phyloP scores from a whole-genome alignment of 2,888 invertebrate genomes.

The Eupithecia pulchellata region DNA sequence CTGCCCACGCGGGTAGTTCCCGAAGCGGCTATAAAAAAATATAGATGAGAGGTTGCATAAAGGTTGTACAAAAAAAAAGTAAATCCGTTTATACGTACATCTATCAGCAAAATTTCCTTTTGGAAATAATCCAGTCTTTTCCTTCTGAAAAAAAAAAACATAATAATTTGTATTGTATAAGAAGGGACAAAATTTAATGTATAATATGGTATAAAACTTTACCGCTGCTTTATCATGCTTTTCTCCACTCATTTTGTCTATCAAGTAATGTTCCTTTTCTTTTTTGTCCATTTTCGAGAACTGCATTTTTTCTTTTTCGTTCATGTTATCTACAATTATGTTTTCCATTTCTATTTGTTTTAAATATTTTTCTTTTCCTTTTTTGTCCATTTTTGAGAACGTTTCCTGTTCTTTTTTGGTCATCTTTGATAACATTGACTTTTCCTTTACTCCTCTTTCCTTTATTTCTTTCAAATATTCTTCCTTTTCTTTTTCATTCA shows the following conservation, averaged over 20 bases:
- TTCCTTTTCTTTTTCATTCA: background rate
- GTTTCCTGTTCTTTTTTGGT: background rate
- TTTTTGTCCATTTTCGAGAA: background rate
- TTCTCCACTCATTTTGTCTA: background rate
- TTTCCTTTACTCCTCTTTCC: background rate
- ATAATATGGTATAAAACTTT: background rate
- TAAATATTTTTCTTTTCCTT: background rate
- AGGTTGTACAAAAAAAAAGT: too few species aligned
- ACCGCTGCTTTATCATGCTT: background rate
- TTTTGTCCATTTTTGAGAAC: background rate
- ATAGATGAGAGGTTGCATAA: too few species aligned
- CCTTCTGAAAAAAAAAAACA: background rate
- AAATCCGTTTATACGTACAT: too few species aligned
- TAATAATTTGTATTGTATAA: background rate
- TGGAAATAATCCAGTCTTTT: background rate
- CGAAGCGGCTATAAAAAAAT: conserved; percentile 44
- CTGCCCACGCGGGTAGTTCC: conserved; percentile 56
- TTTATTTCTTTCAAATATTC: background rate
- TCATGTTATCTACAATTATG: background rate
- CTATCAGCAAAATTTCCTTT: background rate
- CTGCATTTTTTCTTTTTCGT: background rate
- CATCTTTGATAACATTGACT: background rate
- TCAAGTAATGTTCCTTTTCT: background rate
- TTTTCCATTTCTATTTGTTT: background rate
- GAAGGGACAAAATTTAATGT: background rate